A percentile compares a stretch with the other conserved stretches of the same genome.
These are phyloP conservation scores for Cebidichthys violaceus DNA, from an alignment of 2,113 vertebrate species.

Conservation along the genomic window DNA sequence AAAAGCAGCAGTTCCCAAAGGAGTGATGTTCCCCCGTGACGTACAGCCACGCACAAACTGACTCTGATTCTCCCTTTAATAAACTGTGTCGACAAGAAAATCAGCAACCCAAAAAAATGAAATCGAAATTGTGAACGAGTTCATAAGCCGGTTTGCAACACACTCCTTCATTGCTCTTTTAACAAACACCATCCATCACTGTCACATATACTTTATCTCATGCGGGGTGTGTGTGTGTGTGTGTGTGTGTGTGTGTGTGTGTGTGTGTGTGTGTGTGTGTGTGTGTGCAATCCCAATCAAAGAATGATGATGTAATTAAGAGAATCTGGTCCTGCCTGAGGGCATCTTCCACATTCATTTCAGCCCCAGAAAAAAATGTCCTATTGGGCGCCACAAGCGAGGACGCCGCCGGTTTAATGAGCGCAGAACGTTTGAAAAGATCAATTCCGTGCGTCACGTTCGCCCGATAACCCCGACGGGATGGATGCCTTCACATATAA, in stretches of 20 bases:
- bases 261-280: too few species aligned
- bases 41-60: constrained; percentile 20
- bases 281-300: too few species aligned
- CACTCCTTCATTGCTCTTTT: constrained; percentile 29
- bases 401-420: constrained; percentile 17
- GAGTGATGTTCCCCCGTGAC: constrained; percentile 29
- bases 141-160: constrained; percentile 61
- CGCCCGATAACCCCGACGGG: constrained; percentile 16
- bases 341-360: constrained; percentile 15
- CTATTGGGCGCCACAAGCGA: not conserved
- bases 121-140: constrained; percentile 43
- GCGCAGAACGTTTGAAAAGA: constrained; percentile 29
- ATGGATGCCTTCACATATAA: constrained; percentile 40
- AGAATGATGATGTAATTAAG: constrained; percentile 59
- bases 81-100: constrained; percentile 45
- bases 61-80: constrained; percentile 52
- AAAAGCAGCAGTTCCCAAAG: constrained; percentile 19
- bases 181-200: constrained; percentile 67
- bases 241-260: too few species aligned
- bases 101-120: not conserved
- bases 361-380: constrained; percentile 17
- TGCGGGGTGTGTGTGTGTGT: too few species aligned
- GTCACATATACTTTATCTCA: constrained; percentile 53
- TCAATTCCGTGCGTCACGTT: constrained; percentile 39
- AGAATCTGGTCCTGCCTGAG: constrained; percentile 23